Evolutionary conservation across 1,140 invertebrate genomes (phyloP).

Genomic region (Aphis craccivora): DNA sequence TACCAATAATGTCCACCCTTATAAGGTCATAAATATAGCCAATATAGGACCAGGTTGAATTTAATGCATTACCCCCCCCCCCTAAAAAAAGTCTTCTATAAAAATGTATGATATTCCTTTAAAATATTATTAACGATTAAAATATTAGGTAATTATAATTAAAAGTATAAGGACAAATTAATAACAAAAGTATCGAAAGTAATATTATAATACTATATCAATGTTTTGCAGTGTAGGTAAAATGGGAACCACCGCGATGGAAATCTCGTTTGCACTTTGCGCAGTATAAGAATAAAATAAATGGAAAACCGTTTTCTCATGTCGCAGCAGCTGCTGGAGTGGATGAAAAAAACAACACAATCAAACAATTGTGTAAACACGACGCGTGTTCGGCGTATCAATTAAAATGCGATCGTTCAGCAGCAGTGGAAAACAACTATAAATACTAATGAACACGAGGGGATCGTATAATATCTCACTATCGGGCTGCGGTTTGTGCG

Average conservation of each 20-base stretch:
- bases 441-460: too few species aligned
- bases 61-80: too few species aligned
- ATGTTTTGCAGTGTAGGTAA: not conserved
- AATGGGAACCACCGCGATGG: not conserved
- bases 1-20: not conserved
- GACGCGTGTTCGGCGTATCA: not conserved
- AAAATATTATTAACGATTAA: not conserved
- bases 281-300: not conserved
- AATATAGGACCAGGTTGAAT: not conserved
- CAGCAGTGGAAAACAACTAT: not conserved
- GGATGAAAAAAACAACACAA: not conserved
- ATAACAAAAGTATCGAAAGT: too few species aligned
- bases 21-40: not conserved
- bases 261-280: too few species aligned
- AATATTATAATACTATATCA: not conserved
- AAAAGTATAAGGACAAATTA: too few species aligned
- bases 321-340: not conserved
- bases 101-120: not conserved
- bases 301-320: not conserved
- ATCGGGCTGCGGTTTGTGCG: too few species aligned
- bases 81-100: not conserved
- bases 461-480: not conserved
- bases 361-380: not conserved
- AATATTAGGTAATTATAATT: too few species aligned
- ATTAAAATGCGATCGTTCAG: not conserved